Evolutionary conservation across 2,888 invertebrate genomes (phyloP), one percentile per base, ranked within the genome.

Genomic region (Cremastinae sp.): DNA sequence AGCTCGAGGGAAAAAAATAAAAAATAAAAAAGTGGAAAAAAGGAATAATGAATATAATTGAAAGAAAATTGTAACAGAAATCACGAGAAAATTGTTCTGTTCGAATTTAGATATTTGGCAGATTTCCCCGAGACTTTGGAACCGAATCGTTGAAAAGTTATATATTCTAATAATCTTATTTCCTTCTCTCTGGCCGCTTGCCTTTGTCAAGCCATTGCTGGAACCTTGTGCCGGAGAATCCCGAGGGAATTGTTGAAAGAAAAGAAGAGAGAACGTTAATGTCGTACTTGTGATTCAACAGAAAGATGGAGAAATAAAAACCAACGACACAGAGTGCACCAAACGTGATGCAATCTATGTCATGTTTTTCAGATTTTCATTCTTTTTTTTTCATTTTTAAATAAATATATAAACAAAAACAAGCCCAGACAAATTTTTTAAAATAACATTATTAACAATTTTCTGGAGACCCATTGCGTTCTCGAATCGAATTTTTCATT

Each of bases 61-160:
- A 41, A 18, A 38, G 36, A 36, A 41, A 38, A 36, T 4, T 12
- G 8, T 12, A 43, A 18, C 14, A 16, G 58, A 45, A 59, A 34
- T 61, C 51, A 43, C 38, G 36, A 41, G 58, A 47, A 71, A 49
- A 38, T 70, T 14, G 47, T 49, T 49, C 14, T 28, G 3, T 18
- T 20, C 12, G 34, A 51, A 20, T 64, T 64, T 8, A 20, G 8
- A 38, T 12, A 16, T 28, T 28, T 34, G 20, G 36, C 43, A 20
- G 34, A 41, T 43, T 54, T 41, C 36, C 43, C 12, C 41, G 69
- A 53, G 62, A 78, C 65, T 64, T 59, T 61, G 41, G 53, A 73
- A 62, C 59, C 62, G 68, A 75, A 80, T 79, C 71, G 70, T 75
- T 73, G 65, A 68, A 53, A 75, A 77, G 72, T 80, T 78, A 75